Percentiles rank a stretch among this genome's conserved stretches.
phyloP scores from a whole-genome alignment of 2,113 vertebrate genomes.

The Marcusenius ussheri region DNA sequence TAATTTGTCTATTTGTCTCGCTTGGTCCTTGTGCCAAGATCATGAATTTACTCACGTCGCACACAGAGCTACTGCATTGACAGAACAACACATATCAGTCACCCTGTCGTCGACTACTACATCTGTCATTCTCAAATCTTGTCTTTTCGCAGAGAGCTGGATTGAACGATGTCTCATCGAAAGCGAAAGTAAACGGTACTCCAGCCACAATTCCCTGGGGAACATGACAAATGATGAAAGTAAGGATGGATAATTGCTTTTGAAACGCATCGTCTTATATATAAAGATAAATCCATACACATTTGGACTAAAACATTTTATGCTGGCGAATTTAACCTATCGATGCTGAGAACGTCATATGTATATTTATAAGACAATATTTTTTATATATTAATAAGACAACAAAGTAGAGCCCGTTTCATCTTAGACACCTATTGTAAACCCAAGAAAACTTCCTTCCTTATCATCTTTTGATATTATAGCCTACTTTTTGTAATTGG shows the following conservation, averaged over 20 bases:
- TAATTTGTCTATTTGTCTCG: neutral
- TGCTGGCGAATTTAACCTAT: neutral
- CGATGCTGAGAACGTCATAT: neutral
- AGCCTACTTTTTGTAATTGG: neutral
- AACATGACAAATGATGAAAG: constrained; percentile 97
- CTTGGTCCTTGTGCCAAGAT: neutral
- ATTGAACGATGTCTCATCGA: constrained; percentile 98
- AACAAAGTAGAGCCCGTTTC: neutral
- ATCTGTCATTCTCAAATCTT: neutral
- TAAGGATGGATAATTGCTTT: constrained; percentile 59
- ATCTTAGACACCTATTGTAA: neutral
- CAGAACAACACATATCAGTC: neutral
- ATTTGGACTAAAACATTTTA: neutral
- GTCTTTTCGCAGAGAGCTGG: constrained; percentile 82
- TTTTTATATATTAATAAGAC: neutral
- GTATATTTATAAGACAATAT: neutral
- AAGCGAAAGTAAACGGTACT: constrained; percentile 93
- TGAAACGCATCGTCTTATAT: neutral
- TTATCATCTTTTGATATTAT: neutral
- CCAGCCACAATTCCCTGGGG: constrained; percentile 91
- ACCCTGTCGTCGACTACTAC: neutral
- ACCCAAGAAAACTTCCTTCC: neutral
- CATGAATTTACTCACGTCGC: neutral
- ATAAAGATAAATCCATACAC: neutral
- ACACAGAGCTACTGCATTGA: neutral